Evolutionary conservation across 2,797 vertebrate genomes (phyloP).

Genomic region (Sebastes iracundus): DNA sequence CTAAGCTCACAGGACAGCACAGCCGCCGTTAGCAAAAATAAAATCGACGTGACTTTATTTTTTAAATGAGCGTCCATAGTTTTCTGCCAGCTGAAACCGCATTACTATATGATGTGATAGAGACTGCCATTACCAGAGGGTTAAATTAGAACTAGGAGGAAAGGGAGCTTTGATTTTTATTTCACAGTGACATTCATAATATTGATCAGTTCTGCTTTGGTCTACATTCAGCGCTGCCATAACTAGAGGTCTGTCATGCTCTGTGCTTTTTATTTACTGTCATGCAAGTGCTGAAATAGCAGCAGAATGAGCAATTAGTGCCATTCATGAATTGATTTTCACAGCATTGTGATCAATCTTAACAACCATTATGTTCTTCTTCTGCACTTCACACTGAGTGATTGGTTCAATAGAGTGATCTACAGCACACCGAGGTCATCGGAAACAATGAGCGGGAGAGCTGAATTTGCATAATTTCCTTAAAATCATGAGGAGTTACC

Average conservation of each 20-base stretch:
- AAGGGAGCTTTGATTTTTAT: constrained; percentile 5
- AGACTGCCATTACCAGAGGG: neutral
- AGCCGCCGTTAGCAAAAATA: constrained; percentile 25
- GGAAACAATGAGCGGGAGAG: constrained; percentile 20
- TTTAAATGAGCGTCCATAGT: constrained; percentile 13
- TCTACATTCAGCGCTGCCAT: constrained; percentile 34
- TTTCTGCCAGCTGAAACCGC: neutral
- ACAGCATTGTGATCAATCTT: constrained; percentile 43
- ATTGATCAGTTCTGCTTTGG: constrained; percentile 47
- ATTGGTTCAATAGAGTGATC: constrained; percentile 42
- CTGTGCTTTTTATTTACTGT: constrained; percentile 55
- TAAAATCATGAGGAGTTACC: neutral
- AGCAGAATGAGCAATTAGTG: constrained; percentile 50
- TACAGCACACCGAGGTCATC: constrained; percentile 34
- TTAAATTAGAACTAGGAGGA: neutral
- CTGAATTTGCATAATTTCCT: constrained; percentile 19
- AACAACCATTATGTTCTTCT: constrained; percentile 35
- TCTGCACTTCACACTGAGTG: constrained; percentile 24
- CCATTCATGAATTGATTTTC: constrained; percentile 53
- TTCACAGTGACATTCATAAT: constrained; percentile 17
- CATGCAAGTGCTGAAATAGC: constrained; percentile 46
- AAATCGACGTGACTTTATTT: constrained; percentile 42
- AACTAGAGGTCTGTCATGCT: constrained; percentile 38
- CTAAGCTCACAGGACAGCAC: constrained; percentile 30
- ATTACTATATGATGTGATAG: neutral